Percentiles rank a stretch among this genome's conserved stretches.
These are phyloP conservation scores for Vanacampus margaritifer DNA, from an alignment of 2,113 vertebrate species.

Conservation along the genomic window DNA sequence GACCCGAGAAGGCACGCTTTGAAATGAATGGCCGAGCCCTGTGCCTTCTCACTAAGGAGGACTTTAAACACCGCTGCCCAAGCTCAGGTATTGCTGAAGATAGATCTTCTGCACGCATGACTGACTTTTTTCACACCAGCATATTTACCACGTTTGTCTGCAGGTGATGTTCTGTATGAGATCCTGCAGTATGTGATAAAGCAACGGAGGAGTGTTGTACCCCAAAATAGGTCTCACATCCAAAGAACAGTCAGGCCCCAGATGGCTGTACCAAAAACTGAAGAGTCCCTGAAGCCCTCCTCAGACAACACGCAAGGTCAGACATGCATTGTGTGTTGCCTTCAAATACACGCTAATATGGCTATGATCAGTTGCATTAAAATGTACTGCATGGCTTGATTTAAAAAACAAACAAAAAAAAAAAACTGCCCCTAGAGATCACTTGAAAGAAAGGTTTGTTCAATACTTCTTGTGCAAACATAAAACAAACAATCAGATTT, in stretches of 20 bases:
- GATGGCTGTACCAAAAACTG: not conserved
- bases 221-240: conserved; percentile 2
- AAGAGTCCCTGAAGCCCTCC: conserved; percentile 10
- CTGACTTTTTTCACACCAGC: not conserved
- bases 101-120: not conserved
- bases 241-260: conserved; percentile 49
- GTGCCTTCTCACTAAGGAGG: conserved; percentile 91
- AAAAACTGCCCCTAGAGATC: not conserved
- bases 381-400: not conserved
- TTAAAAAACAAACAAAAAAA: too few relatives aligned
- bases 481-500: not conserved
- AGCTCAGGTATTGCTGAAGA: conserved; percentile 75
- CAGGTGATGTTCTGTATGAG: conserved; percentile 91
- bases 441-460: not conserved
- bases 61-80: conserved; percentile 86
- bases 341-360: not conserved
- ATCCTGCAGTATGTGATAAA: conserved; percentile 85
- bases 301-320: conserved; percentile 27
- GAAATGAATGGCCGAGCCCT: conserved; percentile 89
- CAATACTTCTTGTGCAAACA: conserved; percentile 32
- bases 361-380: not conserved
- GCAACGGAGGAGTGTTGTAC: conserved; percentile 70
- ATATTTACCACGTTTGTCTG: not conserved
- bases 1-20: conserved; percentile 68
- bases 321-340: not conserved